Base-by-base conservation (phyloP, 2,797 vertebrate genomes). In the Myiotriccus ornatus region DNA sequence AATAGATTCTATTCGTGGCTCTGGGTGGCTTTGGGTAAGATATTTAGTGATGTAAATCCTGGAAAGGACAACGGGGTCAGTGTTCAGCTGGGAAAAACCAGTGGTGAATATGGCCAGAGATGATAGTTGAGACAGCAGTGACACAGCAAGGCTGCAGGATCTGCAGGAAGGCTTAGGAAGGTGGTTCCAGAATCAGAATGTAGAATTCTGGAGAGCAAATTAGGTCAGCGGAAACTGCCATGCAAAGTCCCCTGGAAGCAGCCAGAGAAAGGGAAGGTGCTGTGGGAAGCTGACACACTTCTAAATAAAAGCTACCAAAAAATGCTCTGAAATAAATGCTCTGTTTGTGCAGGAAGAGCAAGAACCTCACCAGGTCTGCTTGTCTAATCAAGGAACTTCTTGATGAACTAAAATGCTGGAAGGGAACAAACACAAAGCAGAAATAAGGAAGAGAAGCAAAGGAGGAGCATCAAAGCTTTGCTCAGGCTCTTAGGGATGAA, bases 371-470 rank as follows among this genome's bases (percentile, higher is more conserved):
- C 23, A 47, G 17, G 43, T 41, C 46, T 90, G 43, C 52, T 59
- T 92, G 63, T 35, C 11, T 60, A 74, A 90, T 60, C 52, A 64
- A 87, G 56, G 27, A 87, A 67, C 9, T 46, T 39, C 34, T 57
- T 70, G 39, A 67, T 64, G 44, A 91, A 28, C 1, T 28, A 39
- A 91, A 93, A 60, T 62, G 39, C 35, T 88, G 73, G 67, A 94
- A 73, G 63, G 34, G 19, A 84, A 21, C 6, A 39, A n/a, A 32
- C 5, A 39, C 5, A 19, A 65, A 92, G 11, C 35, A 37, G 28
- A 93, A 94, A 95, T 52, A 67, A 84, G 69, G 49, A 88, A 90
- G 47, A 78, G 69, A 75, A 86, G 71, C 12, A 78, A 75, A 88
- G 17, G 8, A 84, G 9, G 12, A 90, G 8, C 19, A 76, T 69